These are phyloP conservation scores for Tympanuchus pallidicinctus DNA, from an alignment of 2,113 vertebrate genomes.

Conservation along the genomic window DNA sequence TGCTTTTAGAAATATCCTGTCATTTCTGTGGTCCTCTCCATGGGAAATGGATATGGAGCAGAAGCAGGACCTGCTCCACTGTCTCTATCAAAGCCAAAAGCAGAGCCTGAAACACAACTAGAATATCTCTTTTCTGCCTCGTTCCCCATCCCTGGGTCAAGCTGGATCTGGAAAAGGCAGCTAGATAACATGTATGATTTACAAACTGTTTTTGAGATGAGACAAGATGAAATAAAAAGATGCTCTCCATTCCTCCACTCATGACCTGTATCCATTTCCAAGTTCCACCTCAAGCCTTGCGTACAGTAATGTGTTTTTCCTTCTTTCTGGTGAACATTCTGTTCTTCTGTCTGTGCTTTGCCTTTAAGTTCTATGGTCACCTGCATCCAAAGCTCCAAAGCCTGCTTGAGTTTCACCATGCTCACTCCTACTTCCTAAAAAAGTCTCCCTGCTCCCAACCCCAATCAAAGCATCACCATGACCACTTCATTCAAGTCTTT, in stretches of 20 bases:
- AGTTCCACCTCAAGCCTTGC: not conserved
- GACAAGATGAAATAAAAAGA: not conserved
- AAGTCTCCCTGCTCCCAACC: not conserved
- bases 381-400: not conserved
- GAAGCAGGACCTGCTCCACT: not conserved
- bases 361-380: not conserved
- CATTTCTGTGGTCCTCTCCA: rapidly evolving
- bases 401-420: not conserved
- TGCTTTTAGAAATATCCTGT: not conserved
- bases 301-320: not conserved
- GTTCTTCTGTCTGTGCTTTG: not conserved
- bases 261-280: not conserved
- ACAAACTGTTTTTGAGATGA: not conserved
- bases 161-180: not conserved
- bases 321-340: not conserved
- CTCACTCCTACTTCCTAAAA: not conserved
- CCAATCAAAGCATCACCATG: rapidly evolving
- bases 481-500: not conserved
- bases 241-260: not conserved
- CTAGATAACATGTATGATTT: not conserved
- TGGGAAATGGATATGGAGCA: not conserved
- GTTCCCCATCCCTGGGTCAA: rapidly evolving
- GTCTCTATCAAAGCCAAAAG: not conserved
- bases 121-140: not conserved
- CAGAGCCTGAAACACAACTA: not conserved